These are phyloP conservation scores for Lates japonicus DNA, from an alignment of 2,797 vertebrate genomes.

Conservation along the genomic window DNA sequence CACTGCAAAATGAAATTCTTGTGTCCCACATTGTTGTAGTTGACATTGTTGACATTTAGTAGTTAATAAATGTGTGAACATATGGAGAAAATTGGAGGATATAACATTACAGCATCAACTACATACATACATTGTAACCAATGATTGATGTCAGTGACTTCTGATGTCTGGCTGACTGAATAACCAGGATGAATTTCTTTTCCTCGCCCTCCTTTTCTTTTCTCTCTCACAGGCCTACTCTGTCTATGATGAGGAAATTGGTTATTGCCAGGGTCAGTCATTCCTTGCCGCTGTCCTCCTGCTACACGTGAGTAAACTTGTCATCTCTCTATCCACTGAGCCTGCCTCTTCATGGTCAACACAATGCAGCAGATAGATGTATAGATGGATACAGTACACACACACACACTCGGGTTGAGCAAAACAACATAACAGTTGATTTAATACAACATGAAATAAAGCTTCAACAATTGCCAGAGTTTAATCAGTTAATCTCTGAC, in stretches of 20 bases:
- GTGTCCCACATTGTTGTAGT: no score
- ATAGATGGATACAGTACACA: neutral
- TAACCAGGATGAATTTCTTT: neutral
- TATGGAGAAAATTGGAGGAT: neutral
- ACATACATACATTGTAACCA: neutral
- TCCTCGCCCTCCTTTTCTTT: conserved; percentile 2
- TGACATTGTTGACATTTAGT: neutral
- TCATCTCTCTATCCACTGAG: conserved; percentile 4
- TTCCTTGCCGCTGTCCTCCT: conserved; percentile 97
- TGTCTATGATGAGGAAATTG: conserved; percentile 97
- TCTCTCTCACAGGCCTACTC: conserved; percentile 91
- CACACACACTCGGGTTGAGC: neutral
- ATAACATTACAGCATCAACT: neutral
- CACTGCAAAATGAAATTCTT: neutral
- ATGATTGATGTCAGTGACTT: conserved; percentile 13
- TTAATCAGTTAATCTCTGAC: neutral
- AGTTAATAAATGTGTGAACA: neutral
- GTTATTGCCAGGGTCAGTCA: conserved; percentile 98
- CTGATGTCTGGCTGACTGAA: neutral
- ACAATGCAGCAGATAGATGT: neutral
- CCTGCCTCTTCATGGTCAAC: neutral
- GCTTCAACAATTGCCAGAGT: neutral
- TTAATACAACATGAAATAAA: neutral
- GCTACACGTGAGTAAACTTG: conserved; percentile 92
- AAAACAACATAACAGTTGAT: neutral